These are phyloP conservation scores for Mythimna albipuncta DNA, from an alignment of 2,888 invertebrate species.

Conservation along the genomic window DNA sequence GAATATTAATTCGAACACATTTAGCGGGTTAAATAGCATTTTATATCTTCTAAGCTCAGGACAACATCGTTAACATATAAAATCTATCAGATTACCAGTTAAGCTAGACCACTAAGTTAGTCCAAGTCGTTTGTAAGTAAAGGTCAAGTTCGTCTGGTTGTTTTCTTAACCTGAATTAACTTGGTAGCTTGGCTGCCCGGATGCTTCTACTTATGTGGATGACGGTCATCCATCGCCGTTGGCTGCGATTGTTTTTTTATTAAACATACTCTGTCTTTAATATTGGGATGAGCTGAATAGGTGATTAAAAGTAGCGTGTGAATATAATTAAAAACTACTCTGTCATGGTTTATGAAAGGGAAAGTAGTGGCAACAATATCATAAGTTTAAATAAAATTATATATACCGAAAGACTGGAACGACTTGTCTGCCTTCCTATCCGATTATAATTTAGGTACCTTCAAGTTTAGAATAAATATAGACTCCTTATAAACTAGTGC, in stretches of 20 bases:
- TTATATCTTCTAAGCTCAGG: constrained; percentile 61
- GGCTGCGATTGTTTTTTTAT: constrained; percentile 48
- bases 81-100: constrained; percentile 63
- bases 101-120: constrained; percentile 26
- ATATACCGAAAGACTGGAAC: too few species aligned
- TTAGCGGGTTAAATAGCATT: constrained; percentile 56
- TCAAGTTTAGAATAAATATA: too few species aligned
- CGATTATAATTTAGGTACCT: too few species aligned
- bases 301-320: constrained; percentile 14
- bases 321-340: constrained; percentile 13
- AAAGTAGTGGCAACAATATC: not conserved
- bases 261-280: constrained; percentile 2
- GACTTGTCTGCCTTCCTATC: too few species aligned
- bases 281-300: constrained; percentile 1
- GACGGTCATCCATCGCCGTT: constrained; percentile 32
- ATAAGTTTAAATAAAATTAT: not conserved
- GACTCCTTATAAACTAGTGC: too few species aligned
- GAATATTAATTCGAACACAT: constrained; percentile 57
- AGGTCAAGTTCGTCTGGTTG: constrained; percentile 63
- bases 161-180: constrained; percentile 64
- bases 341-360: constrained; percentile 10
- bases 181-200: constrained; percentile 56
- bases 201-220: constrained; percentile 51
- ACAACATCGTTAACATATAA: constrained; percentile 70
- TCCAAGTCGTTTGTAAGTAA: constrained; percentile 14